Evolutionary conservation across 2,888 invertebrate species (phyloP), one percentile per base, ranked within the genome.

Genomic region (Nemotelus pantherinus): DNA sequence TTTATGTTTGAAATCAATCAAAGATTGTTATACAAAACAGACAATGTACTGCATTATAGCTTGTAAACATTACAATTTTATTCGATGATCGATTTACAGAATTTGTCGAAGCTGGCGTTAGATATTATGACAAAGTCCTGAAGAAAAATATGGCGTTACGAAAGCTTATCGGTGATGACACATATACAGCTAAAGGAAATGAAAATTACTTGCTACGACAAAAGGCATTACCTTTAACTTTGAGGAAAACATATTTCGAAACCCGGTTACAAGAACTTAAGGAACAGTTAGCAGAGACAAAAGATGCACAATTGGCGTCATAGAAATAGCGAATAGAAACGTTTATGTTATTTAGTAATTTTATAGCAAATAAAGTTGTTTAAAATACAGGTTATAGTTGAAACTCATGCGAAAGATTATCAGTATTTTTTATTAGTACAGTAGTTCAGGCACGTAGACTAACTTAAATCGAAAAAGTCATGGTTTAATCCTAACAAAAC

Each of bases 91-190:
- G 5, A 7, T 9, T 67, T n/a, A 47, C 25, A 3, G 81, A 91
- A 63, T 94, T 92, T 84, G 87, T 92, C 7, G 89, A 92, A 83
- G 94, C 94, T 67, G 96, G 94, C 2, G 87, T 91, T 48, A 92
- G 93, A 84, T 96, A 90, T 87, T 96, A 95, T 84, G 89, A 90
- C 45, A 94, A 94, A 87, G 84, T 91, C 45, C 84, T 94, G 57
- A 88, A 91, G 81, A 90, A 93, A 84, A 96, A 96, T 85, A 90
- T 91, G 82, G 94, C 94, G 0, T 85, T 95, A 39, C 88, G 93
- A 81, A 87, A 88, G 78, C 84, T 95, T 7, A 87, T 94, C 87
- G 93, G 93, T 0, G 89, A 91, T 82, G 87, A 85, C 5, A 86
- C 89, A 71, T 95, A 91, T 83, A 92, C 91, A 50, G 89, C 88